Evolutionary conservation across 2,888 invertebrate genomes (phyloP).

Genomic region (Agonopterix alstromeriana): DNA sequence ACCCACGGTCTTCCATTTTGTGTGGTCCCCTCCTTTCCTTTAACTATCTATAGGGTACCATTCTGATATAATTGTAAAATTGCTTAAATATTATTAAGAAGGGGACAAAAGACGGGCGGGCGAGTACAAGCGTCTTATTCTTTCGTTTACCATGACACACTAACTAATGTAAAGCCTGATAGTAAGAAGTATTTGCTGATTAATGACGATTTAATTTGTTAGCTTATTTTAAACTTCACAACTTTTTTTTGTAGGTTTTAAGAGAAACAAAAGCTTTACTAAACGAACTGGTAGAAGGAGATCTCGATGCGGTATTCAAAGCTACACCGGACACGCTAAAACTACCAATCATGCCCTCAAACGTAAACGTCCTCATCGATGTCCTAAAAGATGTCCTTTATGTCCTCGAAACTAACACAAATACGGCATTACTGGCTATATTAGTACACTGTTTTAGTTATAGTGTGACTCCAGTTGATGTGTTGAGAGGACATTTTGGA

Average conservation of each 20-base stretch:
- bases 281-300: conserved; percentile 52
- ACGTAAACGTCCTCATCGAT: conserved; percentile 75
- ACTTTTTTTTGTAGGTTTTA: conserved; percentile 56
- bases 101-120: too few relatives aligned
- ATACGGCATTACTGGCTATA: conserved; percentile 78
- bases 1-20: too few relatives aligned
- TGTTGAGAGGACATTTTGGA: conserved; percentile 44
- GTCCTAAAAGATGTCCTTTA: conserved; percentile 79
- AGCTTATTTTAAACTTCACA: too few relatives aligned
- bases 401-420: conserved; percentile 80
- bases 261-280: conserved; percentile 66
- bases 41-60: too few relatives aligned
- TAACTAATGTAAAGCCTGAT: too few relatives aligned
- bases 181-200: too few relatives aligned
- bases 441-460: conserved; percentile 60
- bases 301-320: conserved; percentile 65
- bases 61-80: too few relatives aligned
- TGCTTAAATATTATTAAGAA: too few relatives aligned
- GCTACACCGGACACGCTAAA: conserved; percentile 44
- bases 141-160: too few relatives aligned
- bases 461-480: conserved; percentile 38
- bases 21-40: too few relatives aligned
- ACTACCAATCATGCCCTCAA: conserved; percentile 59
- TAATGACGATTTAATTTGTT: too few relatives aligned
- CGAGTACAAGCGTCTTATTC: too few relatives aligned